Evolutionary conservation across 1,140 invertebrate genomes (phyloP).

Genomic region (Drosophila quadrilineata): DNA sequence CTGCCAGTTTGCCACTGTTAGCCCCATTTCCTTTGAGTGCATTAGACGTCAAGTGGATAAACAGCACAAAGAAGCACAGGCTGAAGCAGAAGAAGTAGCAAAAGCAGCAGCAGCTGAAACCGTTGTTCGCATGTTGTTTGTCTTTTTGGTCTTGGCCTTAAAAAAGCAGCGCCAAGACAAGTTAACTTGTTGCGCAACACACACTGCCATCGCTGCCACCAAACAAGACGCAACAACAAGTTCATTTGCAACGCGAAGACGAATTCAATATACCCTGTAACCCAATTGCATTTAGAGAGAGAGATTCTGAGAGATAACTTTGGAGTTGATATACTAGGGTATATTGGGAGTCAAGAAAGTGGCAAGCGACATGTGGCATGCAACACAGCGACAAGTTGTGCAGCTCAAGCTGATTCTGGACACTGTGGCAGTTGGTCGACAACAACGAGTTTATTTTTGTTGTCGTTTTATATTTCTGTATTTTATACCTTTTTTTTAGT

Average conservation of each 20-base stretch:
- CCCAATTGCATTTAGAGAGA: slow-evolving; percentile 1
- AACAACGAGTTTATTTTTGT: slow-evolving; percentile 50
- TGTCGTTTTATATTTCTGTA: not conserved
- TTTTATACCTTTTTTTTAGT: slow-evolving; percentile 12
- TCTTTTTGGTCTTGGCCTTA: slow-evolving; percentile 58
- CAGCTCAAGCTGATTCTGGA: slow-evolving; percentile 8
- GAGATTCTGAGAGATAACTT: not conserved
- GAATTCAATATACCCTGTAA: slow-evolving; percentile 4
- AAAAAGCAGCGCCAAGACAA: slow-evolving; percentile 36
- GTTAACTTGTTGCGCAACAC: slow-evolving; percentile 66
- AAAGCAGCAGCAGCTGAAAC: slow-evolving; percentile 35
- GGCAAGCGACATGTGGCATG: too few species aligned
- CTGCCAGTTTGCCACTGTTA: slow-evolving; percentile 49
- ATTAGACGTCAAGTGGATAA: slow-evolving; percentile 66
- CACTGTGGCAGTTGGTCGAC: slow-evolving; percentile 38
- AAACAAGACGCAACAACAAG: slow-evolving; percentile 16
- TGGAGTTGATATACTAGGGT: too few species aligned
- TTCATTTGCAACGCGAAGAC: not conserved
- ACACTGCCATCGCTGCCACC: too few species aligned
- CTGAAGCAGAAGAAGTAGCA: slow-evolving; percentile 15
- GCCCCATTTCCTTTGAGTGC: slow-evolving; percentile 65
- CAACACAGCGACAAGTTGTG: too few species aligned
- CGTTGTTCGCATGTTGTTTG: slow-evolving; percentile 36
- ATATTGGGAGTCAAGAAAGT: too few species aligned
- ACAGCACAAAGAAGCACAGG: slow-evolving; percentile 23